Evolutionary conservation across 2,888 invertebrate genomes (phyloP).

Genomic region (Drosophila rubida): DNA sequence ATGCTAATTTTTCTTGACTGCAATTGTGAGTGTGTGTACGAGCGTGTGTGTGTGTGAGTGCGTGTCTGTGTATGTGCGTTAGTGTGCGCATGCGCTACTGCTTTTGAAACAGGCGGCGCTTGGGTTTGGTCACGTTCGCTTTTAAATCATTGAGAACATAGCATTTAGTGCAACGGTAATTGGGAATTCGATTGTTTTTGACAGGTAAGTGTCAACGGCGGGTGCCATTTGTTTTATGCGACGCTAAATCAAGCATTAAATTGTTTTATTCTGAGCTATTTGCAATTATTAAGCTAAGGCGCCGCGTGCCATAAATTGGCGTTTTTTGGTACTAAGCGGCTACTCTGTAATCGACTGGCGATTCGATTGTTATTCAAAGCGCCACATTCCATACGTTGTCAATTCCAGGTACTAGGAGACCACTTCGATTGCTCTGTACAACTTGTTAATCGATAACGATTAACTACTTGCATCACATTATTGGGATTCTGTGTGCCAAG

Average conservation of each 20-base stretch:
- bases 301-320: background rate
- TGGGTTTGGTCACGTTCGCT: slow-evolving; percentile 51
- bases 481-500: background rate
- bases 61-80: slow-evolving; percentile 5
- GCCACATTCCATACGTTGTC: background rate
- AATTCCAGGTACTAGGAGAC: background rate
- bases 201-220: slow-evolving; percentile 51
- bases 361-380: background rate
- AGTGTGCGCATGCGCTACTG: slow-evolving; percentile 32
- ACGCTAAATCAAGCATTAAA: slow-evolving; percentile 17
- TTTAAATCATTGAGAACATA: slow-evolving; percentile 34
- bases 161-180: slow-evolving; percentile 39
- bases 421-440: background rate
- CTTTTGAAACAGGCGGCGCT: slow-evolving; percentile 28
- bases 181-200: slow-evolving; percentile 39
- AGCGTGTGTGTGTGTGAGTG: slow-evolving; percentile 4
- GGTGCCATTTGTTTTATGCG: slow-evolving; percentile 20
- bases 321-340: background rate
- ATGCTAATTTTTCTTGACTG: slow-evolving; percentile 64
- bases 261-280: slow-evolving; percentile 8
- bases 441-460: background rate
- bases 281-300: background rate
- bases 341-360: background rate
- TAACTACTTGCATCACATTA: background rate
- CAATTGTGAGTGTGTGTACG: slow-evolving; percentile 15